Conservation (phyloP, 2,113 vertebrate species). For the Sorex araneus region DNA sequence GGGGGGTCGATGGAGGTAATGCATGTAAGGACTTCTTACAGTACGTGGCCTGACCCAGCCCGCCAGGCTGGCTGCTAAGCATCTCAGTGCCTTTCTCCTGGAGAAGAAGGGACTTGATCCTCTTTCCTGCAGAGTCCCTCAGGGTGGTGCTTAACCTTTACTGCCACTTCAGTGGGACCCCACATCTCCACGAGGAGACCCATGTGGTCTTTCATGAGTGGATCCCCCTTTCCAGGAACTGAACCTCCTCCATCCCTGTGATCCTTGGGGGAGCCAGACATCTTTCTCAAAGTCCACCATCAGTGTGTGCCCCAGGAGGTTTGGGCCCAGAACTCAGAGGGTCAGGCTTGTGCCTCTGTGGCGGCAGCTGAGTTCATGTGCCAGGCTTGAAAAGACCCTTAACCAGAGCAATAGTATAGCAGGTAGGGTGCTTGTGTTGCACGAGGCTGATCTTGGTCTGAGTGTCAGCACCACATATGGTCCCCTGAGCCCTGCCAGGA, state of each 20-base stretch:
- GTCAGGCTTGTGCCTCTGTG: background rate
- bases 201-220: background rate
- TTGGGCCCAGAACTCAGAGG: background rate
- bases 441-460: too few relatives aligned
- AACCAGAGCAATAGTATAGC: too few relatives aligned
- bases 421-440: too few relatives aligned
- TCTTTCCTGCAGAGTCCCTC: background rate
- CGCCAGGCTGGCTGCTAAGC: background rate
- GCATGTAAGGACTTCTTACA: background rate
- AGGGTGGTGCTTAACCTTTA: background rate
- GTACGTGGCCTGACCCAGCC: background rate
- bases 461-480: too few relatives aligned
- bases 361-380: background rate
- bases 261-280: background rate
- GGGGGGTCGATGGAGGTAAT: background rate
- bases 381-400: too few relatives aligned
- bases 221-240: background rate
- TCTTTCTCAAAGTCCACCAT: background rate
- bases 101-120: background rate
- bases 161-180: background rate
- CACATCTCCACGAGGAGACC: background rate
- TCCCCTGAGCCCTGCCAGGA: too few relatives aligned
- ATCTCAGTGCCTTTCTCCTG: background rate
- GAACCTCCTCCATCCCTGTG: fast-evolving
- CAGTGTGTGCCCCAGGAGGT: background rate